phyloP scores from a whole-genome alignment of 2,888 invertebrate genomes.

The Drosophila fungiperda region DNA sequence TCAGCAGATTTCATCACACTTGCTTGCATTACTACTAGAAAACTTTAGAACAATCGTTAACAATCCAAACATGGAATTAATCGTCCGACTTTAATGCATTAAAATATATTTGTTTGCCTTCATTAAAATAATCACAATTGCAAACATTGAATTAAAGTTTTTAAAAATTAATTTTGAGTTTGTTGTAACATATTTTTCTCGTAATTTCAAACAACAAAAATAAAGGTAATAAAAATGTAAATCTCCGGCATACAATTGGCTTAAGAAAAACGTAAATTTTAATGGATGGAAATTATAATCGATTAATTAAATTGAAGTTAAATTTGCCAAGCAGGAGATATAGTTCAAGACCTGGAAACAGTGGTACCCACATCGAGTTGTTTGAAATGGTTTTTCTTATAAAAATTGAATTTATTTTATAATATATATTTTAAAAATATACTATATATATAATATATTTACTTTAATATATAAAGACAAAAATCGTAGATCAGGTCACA shows the following conservation, averaged over 20 bases:
- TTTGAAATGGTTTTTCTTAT: background rate
- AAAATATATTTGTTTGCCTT: background rate
- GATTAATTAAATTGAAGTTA: background rate
- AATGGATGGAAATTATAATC: background rate
- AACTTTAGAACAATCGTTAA: background rate
- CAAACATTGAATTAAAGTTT: background rate
- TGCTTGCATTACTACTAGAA: background rate
- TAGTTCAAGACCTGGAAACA: background rate
- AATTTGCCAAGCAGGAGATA: background rate
- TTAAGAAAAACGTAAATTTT: background rate
- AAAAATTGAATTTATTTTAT: background rate
- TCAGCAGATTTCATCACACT: background rate
- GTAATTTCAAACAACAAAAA: no score
- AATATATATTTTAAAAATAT: no score
- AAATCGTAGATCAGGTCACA: no score
- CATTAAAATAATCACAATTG: background rate
- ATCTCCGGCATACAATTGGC: background rate
- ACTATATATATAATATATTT: no score
- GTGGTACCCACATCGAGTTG: background rate
- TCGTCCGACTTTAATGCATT: background rate
- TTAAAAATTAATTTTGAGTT: background rate
- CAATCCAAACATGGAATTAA: background rate
- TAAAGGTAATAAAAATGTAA: no score
- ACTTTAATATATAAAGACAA: no score
- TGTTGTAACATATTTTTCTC: no score